phyloP scores from a whole-genome alignment of 2,113 vertebrate genomes.

The Heterocephalus glaber region DNA sequence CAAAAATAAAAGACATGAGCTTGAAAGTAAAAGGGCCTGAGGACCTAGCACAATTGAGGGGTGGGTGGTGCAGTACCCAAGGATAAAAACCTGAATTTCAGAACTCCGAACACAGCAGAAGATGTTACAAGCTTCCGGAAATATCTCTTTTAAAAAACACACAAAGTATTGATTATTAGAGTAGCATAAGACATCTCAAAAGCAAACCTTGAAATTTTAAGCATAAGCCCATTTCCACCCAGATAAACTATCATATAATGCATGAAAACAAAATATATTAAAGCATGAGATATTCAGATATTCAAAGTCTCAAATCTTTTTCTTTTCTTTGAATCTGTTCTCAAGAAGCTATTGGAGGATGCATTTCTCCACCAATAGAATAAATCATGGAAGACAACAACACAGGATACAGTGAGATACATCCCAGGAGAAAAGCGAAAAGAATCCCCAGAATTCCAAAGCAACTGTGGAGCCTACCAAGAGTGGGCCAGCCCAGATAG shows the following conservation, averaged over 20 bases:
- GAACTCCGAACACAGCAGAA: not conserved
- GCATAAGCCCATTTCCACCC: not conserved
- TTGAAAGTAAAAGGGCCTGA: not conserved
- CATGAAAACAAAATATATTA: not conserved
- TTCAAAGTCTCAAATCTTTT: not conserved
- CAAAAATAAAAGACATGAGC: not conserved
- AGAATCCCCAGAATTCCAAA: not conserved
- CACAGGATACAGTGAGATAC: not conserved
- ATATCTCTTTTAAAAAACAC: not conserved
- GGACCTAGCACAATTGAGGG: not conserved
- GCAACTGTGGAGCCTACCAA: not conserved
- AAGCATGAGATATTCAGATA: not conserved
- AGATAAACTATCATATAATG: not conserved
- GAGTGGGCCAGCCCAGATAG: not conserved
- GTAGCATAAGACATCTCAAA: not conserved
- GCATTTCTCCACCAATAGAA: not conserved
- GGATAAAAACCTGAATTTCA: not conserved
- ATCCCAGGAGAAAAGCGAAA: not conserved
- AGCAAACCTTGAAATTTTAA: not conserved
- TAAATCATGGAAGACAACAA: not conserved
- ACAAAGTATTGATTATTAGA: not conserved
- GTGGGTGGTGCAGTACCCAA: not conserved
- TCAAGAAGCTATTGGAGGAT: not conserved
- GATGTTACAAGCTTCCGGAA: not conserved
- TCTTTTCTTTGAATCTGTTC: not conserved